Evolutionary conservation across 1,140 invertebrate genomes (phyloP), one percentile per base, ranked within the genome.

Genomic region (Drosophila lini): DNA sequence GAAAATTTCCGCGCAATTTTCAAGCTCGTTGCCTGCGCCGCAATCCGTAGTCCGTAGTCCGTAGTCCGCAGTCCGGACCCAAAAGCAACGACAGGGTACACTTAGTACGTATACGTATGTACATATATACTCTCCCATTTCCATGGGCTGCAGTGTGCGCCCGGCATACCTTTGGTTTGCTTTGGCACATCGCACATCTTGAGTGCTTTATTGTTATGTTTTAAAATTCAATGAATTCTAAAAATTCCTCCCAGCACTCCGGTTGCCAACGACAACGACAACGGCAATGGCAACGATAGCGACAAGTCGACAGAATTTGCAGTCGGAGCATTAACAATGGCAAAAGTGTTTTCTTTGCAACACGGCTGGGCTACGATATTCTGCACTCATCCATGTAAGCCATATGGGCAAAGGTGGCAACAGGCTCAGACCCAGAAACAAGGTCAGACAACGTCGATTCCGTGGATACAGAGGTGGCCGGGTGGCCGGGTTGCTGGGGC

Each of bases 151-250:
- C 58, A 58, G 52, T 48, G 42, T 71, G 65, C 67, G 40, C 41
- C 55, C 25, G 22, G 52, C 50, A 61, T 79, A 78, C 84, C 80
- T 83, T 83, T 71, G 56, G 80, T 64, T 83, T 65, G 62, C 68
- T 78, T 79, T 86, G 63, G 68, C 74, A 83, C 80, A 83, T 77
- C 60, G 76, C 73, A 80, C 74, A 80, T 80, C 83, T 83, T 88
- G 83, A 88, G 83, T 88, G 83, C 84, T 88, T 88, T 88, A 88
- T 88, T 88, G 83, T 88, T 88, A 88, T 88, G 83, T 89, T 88
- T 89, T 88, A 88, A 88, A 88, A 88, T 88, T 88, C 83, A 88
- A 88, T 88, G 83, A 88, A 88, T 88, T 88, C 83, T 88, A 88
- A 88, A 88, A 88, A 80, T 80, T 68, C 63, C 56, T 44, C 38